phyloP scores from a whole-genome alignment of 2,888 invertebrate genomes.

The Conchocele bisecta region DNA sequence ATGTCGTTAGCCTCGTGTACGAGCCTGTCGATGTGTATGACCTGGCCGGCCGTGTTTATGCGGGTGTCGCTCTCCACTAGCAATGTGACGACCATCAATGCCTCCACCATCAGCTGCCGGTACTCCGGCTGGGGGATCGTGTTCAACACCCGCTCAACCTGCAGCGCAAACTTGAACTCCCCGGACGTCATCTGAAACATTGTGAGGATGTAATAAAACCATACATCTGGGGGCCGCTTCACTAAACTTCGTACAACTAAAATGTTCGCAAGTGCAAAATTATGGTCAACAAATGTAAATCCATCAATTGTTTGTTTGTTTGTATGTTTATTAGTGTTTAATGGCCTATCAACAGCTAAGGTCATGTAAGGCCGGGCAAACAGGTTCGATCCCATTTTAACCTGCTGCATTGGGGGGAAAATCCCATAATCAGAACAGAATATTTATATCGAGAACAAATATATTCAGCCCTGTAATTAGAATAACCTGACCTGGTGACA shows the following conservation, averaged over 20 bases:
- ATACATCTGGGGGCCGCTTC: not conserved
- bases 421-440: too few species aligned
- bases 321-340: too few species aligned
- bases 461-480: too few species aligned
- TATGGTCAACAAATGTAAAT: too few species aligned
- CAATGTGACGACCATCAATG: conserved; percentile 96
- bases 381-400: too few species aligned
- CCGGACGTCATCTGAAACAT: conserved; percentile 99
- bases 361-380: too few species aligned
- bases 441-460: too few species aligned
- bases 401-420: too few species aligned
- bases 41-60: conserved; percentile 69
- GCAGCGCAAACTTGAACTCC: conserved; percentile 98
- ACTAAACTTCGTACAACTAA: not conserved
- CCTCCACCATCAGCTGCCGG: conserved; percentile 96
- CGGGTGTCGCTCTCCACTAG: conserved; percentile 84
- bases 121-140: conserved; percentile 99
- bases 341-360: too few species aligned
- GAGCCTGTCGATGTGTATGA: conserved; percentile 90
- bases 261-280: too few species aligned
- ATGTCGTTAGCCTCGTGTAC: conserved; percentile 97
- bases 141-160: conserved; percentile 98
- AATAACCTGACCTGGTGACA: too few species aligned
- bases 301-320: too few species aligned
- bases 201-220: not conserved